Evolutionary conservation across 2,113 vertebrate genomes (phyloP).

Genomic region (Lepisosteus osseus): DNA sequence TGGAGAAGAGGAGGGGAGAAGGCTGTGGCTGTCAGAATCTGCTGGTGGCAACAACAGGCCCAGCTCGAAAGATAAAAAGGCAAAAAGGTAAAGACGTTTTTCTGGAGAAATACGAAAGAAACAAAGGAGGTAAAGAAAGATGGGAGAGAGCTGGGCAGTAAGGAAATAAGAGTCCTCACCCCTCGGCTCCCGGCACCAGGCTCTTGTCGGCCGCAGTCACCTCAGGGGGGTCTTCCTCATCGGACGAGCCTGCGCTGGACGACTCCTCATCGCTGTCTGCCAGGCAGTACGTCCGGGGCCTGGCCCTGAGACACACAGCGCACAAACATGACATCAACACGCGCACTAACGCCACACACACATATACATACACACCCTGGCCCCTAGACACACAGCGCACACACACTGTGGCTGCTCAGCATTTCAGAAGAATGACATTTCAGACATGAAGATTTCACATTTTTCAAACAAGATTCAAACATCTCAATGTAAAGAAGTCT

Average conservation of each 20-base stretch:
- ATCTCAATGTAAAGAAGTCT: too few relatives aligned
- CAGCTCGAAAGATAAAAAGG: too few relatives aligned
- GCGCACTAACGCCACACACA: conserved; percentile 6
- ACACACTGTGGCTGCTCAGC: too few relatives aligned
- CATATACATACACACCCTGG: background rate
- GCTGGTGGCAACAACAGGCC: too few relatives aligned
- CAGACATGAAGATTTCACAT: too few relatives aligned
- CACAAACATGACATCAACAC: conserved; percentile 21
- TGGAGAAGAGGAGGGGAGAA: conserved; percentile 37
- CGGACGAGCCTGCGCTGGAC: conserved; percentile 94
- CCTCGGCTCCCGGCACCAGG: conserved; percentile 72
- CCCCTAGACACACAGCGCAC: too few relatives aligned
- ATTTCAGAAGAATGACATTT: too few relatives aligned
- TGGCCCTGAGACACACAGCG: conserved; percentile 56
- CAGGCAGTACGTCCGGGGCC: conserved; percentile 87
- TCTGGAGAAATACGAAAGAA: too few relatives aligned
- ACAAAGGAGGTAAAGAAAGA: background rate
- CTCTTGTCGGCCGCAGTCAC: conserved; percentile 75
- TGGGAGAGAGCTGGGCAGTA: background rate
- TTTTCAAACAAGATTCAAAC: too few relatives aligned
- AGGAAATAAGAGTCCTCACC: conserved; percentile 63
- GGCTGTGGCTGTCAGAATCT: background rate
- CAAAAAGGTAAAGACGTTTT: too few relatives aligned
- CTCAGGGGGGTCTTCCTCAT: conserved; percentile 89
- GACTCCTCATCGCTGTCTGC: conserved; percentile 98